Evolutionary conservation across 1,140 invertebrate genomes (phyloP).

Genomic region (Drosophila carrolli): DNA sequence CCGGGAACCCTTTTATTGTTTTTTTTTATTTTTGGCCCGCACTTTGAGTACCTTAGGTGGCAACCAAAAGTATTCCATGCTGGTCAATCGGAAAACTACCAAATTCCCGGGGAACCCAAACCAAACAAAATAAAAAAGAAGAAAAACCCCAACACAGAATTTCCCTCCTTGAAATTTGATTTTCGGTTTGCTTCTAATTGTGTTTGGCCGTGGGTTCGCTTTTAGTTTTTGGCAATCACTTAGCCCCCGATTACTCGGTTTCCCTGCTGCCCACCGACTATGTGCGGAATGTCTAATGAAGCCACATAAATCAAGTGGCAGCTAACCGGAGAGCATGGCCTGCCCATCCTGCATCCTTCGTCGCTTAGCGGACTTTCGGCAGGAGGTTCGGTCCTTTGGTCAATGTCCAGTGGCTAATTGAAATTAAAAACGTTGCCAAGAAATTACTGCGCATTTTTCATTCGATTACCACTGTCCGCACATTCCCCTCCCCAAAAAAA

Average conservation of each 20-base stretch:
- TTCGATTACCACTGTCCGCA: slow-evolving; percentile 14
- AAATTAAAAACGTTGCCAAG: slow-evolving; percentile 73
- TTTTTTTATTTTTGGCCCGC: background rate
- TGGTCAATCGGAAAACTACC: slow-evolving; percentile 71
- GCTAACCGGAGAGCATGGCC: slow-evolving; percentile 28
- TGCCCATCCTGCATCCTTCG: slow-evolving; percentile 1
- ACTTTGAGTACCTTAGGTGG: slow-evolving; percentile 34
- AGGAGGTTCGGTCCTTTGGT: slow-evolving; percentile 7
- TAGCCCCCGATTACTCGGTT: slow-evolving; percentile 23
- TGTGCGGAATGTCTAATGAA: slow-evolving; percentile 82
- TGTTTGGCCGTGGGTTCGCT: slow-evolving; percentile 38
- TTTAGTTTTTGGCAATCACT: slow-evolving; percentile 70
- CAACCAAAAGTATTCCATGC: slow-evolving; percentile 71
- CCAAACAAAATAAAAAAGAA: slow-evolving; percentile 1
- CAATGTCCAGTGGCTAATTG: slow-evolving; percentile 57
- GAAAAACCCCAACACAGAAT: background rate
- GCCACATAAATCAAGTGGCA: slow-evolving; percentile 82
- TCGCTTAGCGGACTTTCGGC: slow-evolving; percentile 8
- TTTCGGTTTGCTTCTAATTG: slow-evolving; percentile 54
- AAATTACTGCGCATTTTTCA: slow-evolving; percentile 41
- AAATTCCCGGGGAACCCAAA: background rate
- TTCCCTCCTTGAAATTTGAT: slow-evolving; percentile 11
- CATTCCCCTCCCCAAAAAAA: background rate
- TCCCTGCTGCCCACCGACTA: slow-evolving; percentile 10
- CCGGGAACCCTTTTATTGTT: slow-evolving; percentile 45